Percentiles rank a stretch among this genome's conserved stretches.
phyloP scores from a whole-genome alignment of 2,797 vertebrate genomes.

The Malurus leucopterus region DNA sequence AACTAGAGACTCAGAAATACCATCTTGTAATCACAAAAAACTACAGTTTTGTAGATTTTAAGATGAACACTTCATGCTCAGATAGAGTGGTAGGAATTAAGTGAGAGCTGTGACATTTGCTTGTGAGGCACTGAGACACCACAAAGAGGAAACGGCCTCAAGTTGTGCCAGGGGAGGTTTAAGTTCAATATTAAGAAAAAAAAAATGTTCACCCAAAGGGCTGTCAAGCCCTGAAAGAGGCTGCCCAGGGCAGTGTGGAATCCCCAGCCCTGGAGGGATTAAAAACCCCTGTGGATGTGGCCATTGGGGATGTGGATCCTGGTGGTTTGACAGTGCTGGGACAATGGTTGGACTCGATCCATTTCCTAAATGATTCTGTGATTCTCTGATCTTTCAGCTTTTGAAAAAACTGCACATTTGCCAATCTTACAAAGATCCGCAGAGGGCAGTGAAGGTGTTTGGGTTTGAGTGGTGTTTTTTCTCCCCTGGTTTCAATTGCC shows the following conservation, averaged over 20 bases:
- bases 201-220: not conserved
- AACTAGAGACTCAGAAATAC: not conserved
- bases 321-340: not conserved
- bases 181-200: not conserved
- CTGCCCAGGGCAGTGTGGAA: not conserved
- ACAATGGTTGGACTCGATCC: rapidly evolving
- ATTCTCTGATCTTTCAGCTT: not conserved
- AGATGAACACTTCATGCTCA: not conserved
- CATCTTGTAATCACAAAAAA: not conserved
- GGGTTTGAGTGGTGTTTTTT: conserved; percentile 1
- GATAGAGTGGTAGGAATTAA: not conserved
- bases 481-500: conserved; percentile 7
- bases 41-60: not conserved
- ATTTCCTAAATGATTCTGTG: not conserved
- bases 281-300: not conserved
- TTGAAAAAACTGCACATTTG: not conserved
- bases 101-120: not conserved
- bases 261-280: not conserved
- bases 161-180: not conserved
- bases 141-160: not conserved
- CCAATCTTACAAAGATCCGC: not conserved
- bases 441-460: not conserved
- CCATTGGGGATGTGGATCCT: not conserved
- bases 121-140: not conserved
- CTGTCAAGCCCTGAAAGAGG: not conserved